These are phyloP conservation scores for Brachypodius melanocephalos DNA, from an alignment of 2,113 vertebrate genomes.

Conservation along the genomic window DNA sequence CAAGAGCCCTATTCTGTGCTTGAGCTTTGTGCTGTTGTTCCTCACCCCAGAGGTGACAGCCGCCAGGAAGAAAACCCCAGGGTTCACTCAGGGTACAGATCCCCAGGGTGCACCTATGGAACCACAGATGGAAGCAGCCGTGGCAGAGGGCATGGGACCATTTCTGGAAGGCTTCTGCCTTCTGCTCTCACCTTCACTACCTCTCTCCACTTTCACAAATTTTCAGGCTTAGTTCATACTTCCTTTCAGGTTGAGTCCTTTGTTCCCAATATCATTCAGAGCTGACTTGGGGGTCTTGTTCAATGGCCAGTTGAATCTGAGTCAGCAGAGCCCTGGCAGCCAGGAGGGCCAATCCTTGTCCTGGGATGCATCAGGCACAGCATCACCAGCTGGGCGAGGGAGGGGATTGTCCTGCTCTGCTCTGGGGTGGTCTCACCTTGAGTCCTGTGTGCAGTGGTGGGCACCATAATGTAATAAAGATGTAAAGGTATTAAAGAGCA, in stretches of 20 bases:
- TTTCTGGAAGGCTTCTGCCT: background rate
- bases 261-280: background rate
- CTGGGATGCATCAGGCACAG: background rate
- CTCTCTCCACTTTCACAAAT: background rate
- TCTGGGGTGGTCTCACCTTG: fast-evolving
- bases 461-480: background rate
- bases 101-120: background rate
- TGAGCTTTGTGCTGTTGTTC: background rate
- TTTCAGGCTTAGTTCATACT: background rate
- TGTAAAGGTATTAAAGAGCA: background rate
- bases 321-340: background rate
- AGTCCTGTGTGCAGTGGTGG: background rate
- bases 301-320: no score
- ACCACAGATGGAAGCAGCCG: background rate
- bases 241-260: background rate
- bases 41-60: background rate
- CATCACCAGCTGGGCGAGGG: fast-evolving
- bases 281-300: background rate
- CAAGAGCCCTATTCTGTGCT: background rate
- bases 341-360: fast-evolving
- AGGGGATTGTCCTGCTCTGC: background rate
- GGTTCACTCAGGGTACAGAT: fast-evolving
- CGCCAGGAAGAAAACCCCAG: background rate
- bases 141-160: fast-evolving
- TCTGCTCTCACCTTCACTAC: background rate